Evolutionary conservation across 2,888 invertebrate species (phyloP).

Genomic region (Tetranychus piercei): DNA sequence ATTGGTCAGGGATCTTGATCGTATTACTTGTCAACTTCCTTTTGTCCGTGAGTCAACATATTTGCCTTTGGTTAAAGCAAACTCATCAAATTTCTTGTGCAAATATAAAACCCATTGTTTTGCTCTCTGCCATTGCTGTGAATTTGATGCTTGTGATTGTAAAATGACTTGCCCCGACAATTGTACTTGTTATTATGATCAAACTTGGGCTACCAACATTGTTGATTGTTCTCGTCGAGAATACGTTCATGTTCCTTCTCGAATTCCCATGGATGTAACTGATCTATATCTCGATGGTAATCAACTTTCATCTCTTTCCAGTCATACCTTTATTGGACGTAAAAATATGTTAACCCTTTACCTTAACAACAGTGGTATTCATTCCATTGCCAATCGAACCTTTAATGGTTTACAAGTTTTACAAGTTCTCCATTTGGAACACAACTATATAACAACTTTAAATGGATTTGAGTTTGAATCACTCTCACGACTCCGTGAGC

Average conservation of each 20-base stretch:
- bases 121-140: constrained; percentile 69
- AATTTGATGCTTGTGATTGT: constrained; percentile 77
- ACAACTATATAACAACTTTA: constrained; percentile 49
- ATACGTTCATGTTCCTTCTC: constrained; percentile 43
- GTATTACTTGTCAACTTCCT: constrained; percentile 58
- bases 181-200: constrained; percentile 73
- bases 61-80: constrained; percentile 46
- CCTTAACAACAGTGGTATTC: constrained; percentile 57
- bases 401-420: constrained; percentile 63
- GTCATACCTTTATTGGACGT: constrained; percentile 66
- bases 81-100: constrained; percentile 63
- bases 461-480: constrained; percentile 63
- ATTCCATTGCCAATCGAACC: constrained; percentile 57
- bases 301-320: constrained; percentile 51
- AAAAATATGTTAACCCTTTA: constrained; percentile 56
- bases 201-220: constrained; percentile 65
- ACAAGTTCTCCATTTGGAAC: constrained; percentile 52
- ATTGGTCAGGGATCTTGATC: constrained; percentile 52
- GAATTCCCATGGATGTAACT: constrained; percentile 78
- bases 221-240: constrained; percentile 51
- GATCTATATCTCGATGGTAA: constrained; percentile 68
- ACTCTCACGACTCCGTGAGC: constrained; percentile 48
- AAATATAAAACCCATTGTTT: constrained; percentile 68
- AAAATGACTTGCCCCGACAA: constrained; percentile 73
- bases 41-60: constrained; percentile 42